Base-by-base conservation (phyloP, 2,797 vertebrate species). In the Remorina albescens region DNA sequence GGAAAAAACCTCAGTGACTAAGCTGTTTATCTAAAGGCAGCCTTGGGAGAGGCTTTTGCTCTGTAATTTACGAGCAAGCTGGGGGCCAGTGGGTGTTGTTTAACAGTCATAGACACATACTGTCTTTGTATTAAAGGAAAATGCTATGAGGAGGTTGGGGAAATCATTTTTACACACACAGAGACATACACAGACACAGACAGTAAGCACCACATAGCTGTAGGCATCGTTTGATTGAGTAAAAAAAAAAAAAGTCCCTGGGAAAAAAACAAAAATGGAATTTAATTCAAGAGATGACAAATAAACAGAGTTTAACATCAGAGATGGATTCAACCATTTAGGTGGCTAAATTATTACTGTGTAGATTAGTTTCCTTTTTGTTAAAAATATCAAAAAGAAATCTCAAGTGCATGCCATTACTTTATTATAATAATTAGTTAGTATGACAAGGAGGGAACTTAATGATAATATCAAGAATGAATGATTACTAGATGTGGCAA, bases 11-110 rank as follows among this genome's bases (percentile, higher is more conserved):
- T 78, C 32, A 34, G 62, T 64, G 79, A 66, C 81, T 84, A 73
- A 77, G 69, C 63, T 3, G 53, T 62, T 83, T 68, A 72, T 70
- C 65, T 85, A 69, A 84, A 69, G 74, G 82, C 66, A 51, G 79
- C 70, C 74, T 75, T 67, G 65, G 74, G 78, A 87, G 74, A 78
- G 64, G 34, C 66, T 73, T 85, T 69, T 53, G 8, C 67, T 71
- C 42, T 5, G 67, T 87, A 86, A 88, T 92, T 90, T 86, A 90
- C 54, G 60, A 89, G 78, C 51, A 66, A 83, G 91, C 80, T 47
- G 41, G 56, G 78, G 88, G 84, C 87, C 86, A 85, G 69, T 53
- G 55, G 41, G 68, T 61, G 63, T 83, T 82, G 79, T 91, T 91
- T 72, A 87, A 90, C 88, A 86, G 71, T 76, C 57, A 55, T 56